Evolutionary conservation across 2,113 vertebrate species (phyloP).

Genomic region (Etheostoma spectabile): DNA sequence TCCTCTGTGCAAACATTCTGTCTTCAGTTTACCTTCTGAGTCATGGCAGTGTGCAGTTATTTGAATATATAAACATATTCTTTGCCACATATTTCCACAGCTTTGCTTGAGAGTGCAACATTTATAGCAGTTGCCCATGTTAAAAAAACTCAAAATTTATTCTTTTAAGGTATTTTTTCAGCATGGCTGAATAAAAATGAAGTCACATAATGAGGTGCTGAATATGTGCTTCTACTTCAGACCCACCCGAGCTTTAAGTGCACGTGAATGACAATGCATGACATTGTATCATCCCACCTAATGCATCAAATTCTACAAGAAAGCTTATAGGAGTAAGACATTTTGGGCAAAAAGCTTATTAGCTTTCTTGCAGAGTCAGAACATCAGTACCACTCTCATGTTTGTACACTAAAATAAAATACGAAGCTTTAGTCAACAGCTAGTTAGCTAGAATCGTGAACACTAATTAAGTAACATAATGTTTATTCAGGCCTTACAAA

Average conservation of each 20-base stretch:
- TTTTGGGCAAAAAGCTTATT: constrained; percentile 28
- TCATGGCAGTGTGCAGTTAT: constrained; percentile 32
- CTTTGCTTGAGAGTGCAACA: constrained; percentile 35
- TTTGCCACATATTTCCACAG: constrained; percentile 7
- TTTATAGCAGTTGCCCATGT: neutral
- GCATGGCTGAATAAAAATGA: constrained; percentile 29
- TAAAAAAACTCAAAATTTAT: neutral
- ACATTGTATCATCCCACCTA: constrained; percentile 33
- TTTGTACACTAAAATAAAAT: neutral
- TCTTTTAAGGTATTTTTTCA: constrained; percentile 6
- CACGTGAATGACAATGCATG: constrained; percentile 73
- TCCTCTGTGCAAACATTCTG: constrained; percentile 44
- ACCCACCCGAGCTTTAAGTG: constrained; percentile 35
- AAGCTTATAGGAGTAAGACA: constrained; percentile 37
- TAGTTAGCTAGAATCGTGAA: neutral
- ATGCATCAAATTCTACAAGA: constrained; percentile 42
- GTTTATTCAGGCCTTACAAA: too few relatives aligned
- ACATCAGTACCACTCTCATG: neutral
- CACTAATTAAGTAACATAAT: neutral
- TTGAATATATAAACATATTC: constrained; percentile 11
- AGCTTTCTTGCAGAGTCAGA: neutral
- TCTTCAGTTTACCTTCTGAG: constrained; percentile 25
- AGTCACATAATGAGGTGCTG: constrained; percentile 1
- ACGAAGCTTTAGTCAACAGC: neutral
- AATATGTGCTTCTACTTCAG: constrained; percentile 26